Base-by-base conservation (phyloP, 2,888 invertebrate genomes). In the Rhodophaea formosa region DNA sequence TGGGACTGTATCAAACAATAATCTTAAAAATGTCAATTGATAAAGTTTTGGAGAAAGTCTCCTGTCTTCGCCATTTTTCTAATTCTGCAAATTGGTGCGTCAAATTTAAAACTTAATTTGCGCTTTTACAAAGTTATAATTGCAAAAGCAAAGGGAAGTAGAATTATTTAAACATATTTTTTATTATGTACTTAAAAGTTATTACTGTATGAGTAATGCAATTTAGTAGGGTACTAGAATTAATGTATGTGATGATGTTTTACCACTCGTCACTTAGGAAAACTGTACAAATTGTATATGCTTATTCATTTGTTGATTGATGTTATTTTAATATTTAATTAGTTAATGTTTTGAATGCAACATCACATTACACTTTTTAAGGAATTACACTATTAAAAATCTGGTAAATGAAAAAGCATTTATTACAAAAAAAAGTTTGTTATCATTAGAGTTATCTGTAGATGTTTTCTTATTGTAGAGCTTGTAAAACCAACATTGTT, bases 21-120 rank as follows among this genome's bases (percentile, higher is more conserved):
- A 39, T 39, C 39, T 10, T 49, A 56, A 53, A 29, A 42, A 56
- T 60, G 62, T 62, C 58, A 62, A 61, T 65, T 59, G 55, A 16
- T 49, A 52, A 39, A 54, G 59, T 53, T 55, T 49, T 53, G 52
- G 35, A 47, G 57, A 58, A 59, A 44, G 32, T 47, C 56, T 42
- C 56, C 17, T 45, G 57, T 49, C n/a, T n/a, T n/a, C n/a, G n/a
- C n/a, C n/a, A n/a, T 42, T 23, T 51, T 56, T 46, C 30, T 44
- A 53, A 32, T 44, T 39, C 39, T 29, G 56, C 43, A 10, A 23
- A 23, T 12, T 15, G 57, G 61, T 57, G 53, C 58, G 53, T 59
- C 56, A 29, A 58, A 56, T 45, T 15, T 14, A 5, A 35, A 42
- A 47, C n/a, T 42, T 12, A 6, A 35, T 42, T 47, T 29, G n/a